A percentile compares a stretch with the other conserved stretches of the same genome.
Evolutionary conservation across 1,140 invertebrate genomes (phyloP).

Genomic region (Dendroctonus valens): DNA sequence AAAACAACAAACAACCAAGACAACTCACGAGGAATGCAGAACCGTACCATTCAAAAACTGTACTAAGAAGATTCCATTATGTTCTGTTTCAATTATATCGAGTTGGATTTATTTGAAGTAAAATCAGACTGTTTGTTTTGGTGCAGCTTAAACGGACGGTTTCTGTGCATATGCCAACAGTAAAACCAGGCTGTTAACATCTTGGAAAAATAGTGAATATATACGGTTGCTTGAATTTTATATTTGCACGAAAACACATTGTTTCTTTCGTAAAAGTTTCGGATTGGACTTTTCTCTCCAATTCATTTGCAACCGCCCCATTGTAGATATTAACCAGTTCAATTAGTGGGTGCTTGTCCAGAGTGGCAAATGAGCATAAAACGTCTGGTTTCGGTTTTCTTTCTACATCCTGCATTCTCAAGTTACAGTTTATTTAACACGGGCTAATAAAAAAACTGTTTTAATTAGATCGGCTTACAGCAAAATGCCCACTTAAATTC

Average conservation of each 20-base stretch:
- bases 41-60: conserved; percentile 1
- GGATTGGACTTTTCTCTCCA: not conserved
- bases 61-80: conserved; percentile 4
- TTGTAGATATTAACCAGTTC: no score
- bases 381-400: no score
- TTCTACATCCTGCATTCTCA: no score
- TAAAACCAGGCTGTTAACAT: conserved; percentile 12
- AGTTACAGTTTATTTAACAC: no score
- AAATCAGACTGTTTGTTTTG: conserved; percentile 15
- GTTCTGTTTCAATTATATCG: conserved; percentile 17
- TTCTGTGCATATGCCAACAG: conserved; percentile 16
- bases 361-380: no score
- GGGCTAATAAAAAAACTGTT: no score
- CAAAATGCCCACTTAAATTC: no score
- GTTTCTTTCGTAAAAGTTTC: not conserved
- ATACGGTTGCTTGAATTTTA: not conserved
- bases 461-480: no score
- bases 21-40: not conserved
- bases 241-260: conserved; percentile 5
- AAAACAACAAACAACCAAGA: not conserved
- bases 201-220: conserved; percentile 7
- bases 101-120: conserved; percentile 12
- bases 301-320: not conserved
- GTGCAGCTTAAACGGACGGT: conserved; percentile 9
- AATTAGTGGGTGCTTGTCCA: no score